Conservation (phyloP, 35 echinoderm and acorn worm genomes). For the Heliocidaris tuberculata region DNA sequence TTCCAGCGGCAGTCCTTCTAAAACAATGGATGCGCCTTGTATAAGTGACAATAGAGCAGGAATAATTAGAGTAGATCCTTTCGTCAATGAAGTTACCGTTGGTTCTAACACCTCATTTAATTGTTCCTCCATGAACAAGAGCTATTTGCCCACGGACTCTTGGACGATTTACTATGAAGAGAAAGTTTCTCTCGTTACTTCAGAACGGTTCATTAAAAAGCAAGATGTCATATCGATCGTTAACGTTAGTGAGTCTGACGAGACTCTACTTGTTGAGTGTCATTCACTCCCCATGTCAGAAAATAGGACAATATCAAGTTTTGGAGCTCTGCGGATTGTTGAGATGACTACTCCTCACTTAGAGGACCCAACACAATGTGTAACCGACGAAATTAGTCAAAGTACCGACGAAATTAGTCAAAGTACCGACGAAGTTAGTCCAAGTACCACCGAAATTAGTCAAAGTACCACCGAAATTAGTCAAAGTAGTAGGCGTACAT, state of each 20-base stretch:
- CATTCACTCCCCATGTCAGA: not conserved
- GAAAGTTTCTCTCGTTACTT: too few relatives aligned
- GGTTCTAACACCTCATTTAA: not conserved
- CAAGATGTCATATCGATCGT: not conserved
- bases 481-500: not conserved
- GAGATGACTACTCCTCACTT: not conserved
- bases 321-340: not conserved
- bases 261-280: not conserved
- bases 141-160: too few relatives aligned
- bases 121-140: not conserved
- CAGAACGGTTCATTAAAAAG: not conserved
- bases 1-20: not conserved
- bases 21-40: not conserved
- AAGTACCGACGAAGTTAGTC: too few relatives aligned
- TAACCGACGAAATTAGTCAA: too few relatives aligned
- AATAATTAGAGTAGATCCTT: not conserved
- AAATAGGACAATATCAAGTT: not conserved
- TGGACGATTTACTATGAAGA: too few relatives aligned
- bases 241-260: not conserved
- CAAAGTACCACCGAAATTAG: too few relatives aligned
- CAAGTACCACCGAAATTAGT: too few relatives aligned
- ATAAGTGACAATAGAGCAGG: not conserved
- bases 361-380: too few relatives aligned
- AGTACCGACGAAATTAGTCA: too few relatives aligned
- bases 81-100: not conserved